phyloP scores from a whole-genome alignment of 2,888 invertebrate species.

The Tetramorium bicarinatum region DNA sequence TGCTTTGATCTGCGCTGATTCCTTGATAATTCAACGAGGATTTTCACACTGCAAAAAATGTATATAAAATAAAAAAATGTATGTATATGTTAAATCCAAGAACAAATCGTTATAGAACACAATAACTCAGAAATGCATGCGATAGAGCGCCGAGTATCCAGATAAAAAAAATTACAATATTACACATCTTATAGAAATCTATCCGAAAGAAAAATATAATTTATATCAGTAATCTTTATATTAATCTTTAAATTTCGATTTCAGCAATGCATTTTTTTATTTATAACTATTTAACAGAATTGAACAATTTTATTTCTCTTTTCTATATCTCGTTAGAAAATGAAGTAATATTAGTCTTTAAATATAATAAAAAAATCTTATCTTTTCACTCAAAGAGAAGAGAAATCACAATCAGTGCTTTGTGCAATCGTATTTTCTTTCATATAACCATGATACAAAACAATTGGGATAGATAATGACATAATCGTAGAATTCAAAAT shows the following conservation, averaged over 20 bases:
- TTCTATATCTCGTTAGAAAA: neutral
- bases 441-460: neutral
- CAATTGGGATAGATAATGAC: neutral
- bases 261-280: neutral
- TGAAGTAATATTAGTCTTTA: neutral
- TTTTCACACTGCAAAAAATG: neutral
- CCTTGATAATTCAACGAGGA: neutral
- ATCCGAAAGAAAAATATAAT: neutral
- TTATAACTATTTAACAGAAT: neutral
- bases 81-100: neutral
- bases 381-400: neutral
- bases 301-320: neutral
- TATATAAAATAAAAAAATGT: too few relatives aligned
- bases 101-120: neutral
- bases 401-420: neutral
- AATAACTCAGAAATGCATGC: neutral
- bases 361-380: neutral
- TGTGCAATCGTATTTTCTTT: neutral
- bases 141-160: neutral
- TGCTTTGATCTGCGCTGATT: neutral
- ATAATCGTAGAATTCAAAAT: neutral
- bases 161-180: neutral
- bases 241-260: neutral
- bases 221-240: neutral
- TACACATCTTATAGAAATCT: neutral